Evolutionary conservation across 2,797 vertebrate genomes (phyloP).

Genomic region (Allobates femoralis): DNA sequence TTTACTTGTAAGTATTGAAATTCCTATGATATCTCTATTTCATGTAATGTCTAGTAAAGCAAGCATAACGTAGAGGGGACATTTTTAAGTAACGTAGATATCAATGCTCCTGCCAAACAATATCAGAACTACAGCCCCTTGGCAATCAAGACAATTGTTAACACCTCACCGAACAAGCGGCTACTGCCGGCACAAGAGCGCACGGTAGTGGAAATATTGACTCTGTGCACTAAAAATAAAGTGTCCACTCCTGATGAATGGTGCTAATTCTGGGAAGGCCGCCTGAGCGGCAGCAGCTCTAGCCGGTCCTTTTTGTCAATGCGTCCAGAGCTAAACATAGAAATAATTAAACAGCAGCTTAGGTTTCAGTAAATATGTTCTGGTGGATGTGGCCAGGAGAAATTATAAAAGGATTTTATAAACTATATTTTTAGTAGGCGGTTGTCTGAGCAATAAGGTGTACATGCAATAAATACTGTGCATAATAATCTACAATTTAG

Average conservation of each 20-base stretch:
- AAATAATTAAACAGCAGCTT: constrained; percentile 30
- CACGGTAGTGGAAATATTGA: constrained; percentile 51
- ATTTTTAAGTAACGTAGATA: not conserved
- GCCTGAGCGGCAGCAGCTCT: not conserved
- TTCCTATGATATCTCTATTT: not conserved
- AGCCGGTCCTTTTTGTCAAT: constrained; percentile 2
- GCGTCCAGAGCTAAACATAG: constrained; percentile 40
- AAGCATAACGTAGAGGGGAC: not conserved
- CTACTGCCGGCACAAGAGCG: not conserved
- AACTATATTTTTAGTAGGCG: not conserved
- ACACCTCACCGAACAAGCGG: constrained; percentile 17
- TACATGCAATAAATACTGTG: not conserved
- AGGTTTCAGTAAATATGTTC: constrained; percentile 19
- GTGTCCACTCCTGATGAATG: constrained; percentile 24
- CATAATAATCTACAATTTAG: not conserved
- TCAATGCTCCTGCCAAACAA: not conserved
- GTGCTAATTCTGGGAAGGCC: constrained; percentile 39
- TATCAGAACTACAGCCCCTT: constrained; percentile 12
- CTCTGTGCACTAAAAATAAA: constrained; percentile 46
- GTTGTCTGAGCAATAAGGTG: not conserved
- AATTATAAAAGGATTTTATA: not conserved
- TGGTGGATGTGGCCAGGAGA: not conserved
- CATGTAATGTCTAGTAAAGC: too few species aligned
- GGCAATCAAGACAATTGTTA: constrained; percentile 39
- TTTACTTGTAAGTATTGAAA: not conserved